Evolutionary conservation across 2,888 invertebrate genomes (phyloP).

Genomic region (Drosophila monieri): DNA sequence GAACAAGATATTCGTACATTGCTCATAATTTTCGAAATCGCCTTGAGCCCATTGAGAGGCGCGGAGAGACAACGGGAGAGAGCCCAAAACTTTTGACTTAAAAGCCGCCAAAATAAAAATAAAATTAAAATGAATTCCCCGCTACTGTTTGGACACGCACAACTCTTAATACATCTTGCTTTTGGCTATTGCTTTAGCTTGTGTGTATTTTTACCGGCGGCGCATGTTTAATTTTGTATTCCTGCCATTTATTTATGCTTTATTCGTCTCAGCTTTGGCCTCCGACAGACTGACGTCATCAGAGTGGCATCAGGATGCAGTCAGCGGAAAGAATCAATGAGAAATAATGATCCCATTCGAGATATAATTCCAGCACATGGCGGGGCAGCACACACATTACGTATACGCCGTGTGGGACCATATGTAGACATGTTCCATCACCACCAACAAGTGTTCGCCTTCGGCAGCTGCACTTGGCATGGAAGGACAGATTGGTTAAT

Average conservation of each 20-base stretch:
- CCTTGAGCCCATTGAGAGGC: conserved; percentile 51
- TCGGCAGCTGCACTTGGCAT: conserved; percentile 36
- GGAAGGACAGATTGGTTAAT: conserved; percentile 36
- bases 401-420: conserved; percentile 60
- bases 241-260: conserved; percentile 50
- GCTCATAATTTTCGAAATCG: conserved; percentile 55
- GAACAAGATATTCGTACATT: conserved; percentile 44
- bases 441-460: conserved; percentile 6
- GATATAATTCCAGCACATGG: conserved; percentile 49
- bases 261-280: conserved; percentile 24
- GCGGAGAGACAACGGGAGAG: conserved; percentile 9
- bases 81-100: conserved; percentile 21
- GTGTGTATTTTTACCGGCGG: conserved; percentile 57
- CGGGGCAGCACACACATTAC: conserved; percentile 36
- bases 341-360: conserved; percentile 13
- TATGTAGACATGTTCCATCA: neutral
- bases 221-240: conserved; percentile 54
- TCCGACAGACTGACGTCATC: conserved; percentile 43
- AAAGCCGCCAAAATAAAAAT: conserved; percentile 24
- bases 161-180: conserved; percentile 40
- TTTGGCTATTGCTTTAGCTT: conserved; percentile 17
- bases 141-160: conserved; percentile 18
- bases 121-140: conserved; percentile 22
- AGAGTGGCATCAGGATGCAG: conserved; percentile 27
- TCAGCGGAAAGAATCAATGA: conserved; percentile 26